Conservation (phyloP, 2,113 vertebrate genomes). For the Rhabdomys dilectus region DNA sequence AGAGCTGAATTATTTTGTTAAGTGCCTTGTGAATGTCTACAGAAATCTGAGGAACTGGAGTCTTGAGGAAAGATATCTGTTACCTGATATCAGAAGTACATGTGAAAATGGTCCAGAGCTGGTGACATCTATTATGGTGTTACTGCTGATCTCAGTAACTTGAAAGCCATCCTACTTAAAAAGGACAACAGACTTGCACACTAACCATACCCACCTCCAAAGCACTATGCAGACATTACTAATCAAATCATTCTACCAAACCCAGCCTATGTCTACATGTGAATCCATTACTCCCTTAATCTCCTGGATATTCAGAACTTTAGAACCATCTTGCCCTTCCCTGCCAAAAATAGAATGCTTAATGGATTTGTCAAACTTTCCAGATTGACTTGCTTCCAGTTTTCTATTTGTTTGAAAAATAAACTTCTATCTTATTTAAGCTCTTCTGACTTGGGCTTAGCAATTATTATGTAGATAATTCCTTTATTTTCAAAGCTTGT, state of each 20-base stretch:
- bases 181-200: not conserved
- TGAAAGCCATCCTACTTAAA: not conserved
- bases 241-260: not conserved
- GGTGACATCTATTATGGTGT: not conserved
- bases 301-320: not conserved
- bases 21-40: not conserved
- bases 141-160: not conserved
- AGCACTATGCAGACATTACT: not conserved
- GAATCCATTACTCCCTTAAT: not conserved
- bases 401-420: conserved; percentile 33
- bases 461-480: not conserved
- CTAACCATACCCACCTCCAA: not conserved
- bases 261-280: not conserved
- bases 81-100: not conserved
- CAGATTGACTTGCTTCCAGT: not conserved
- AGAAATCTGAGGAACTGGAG: not conserved
- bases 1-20: not conserved
- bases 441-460: not conserved
- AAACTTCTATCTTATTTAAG: not conserved
- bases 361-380: not conserved
- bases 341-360: not conserved
- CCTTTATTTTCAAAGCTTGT: not conserved
- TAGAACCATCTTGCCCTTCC: not conserved
- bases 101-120: not conserved
- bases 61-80: not conserved